These are phyloP conservation scores for Pogonomyrmex barbatus DNA, from an alignment of 1,140 invertebrate species.

Conservation along the genomic window DNA sequence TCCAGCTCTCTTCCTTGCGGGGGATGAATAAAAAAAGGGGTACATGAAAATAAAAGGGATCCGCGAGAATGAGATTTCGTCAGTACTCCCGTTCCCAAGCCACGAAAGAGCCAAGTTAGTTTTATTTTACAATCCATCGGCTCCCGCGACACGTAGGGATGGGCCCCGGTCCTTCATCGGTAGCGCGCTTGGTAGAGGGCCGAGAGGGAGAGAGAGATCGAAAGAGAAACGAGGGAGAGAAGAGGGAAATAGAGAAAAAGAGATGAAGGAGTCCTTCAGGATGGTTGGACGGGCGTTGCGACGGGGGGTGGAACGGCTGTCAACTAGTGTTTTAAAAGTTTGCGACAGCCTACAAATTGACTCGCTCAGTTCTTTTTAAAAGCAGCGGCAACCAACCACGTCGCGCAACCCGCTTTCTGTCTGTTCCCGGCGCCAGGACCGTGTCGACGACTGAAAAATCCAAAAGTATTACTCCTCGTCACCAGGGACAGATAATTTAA, in stretches of 20 bases:
- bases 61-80: slow-evolving; percentile 85
- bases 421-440: slow-evolving; percentile 48
- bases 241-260: slow-evolving; percentile 22
- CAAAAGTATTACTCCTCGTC: slow-evolving; percentile 47
- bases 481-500: neutral
- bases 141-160: slow-evolving; percentile 77
- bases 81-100: slow-evolving; percentile 78
- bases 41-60: slow-evolving; percentile 79
- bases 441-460: slow-evolving; percentile 69
- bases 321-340: slow-evolving; percentile 87
- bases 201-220: slow-evolving; percentile 26
- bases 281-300: slow-evolving; percentile 75
- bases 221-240: slow-evolving; percentile 27
- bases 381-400: slow-evolving; percentile 85
- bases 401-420: slow-evolving; percentile 71
- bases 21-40: slow-evolving; percentile 46
- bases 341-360: slow-evolving; percentile 87
- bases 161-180: slow-evolving; percentile 70
- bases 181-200: slow-evolving; percentile 39
- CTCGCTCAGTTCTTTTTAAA: slow-evolving; percentile 87
- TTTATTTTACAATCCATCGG: slow-evolving; percentile 87
- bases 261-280: slow-evolving; percentile 79
- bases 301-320: slow-evolving; percentile 81
- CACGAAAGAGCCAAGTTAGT: slow-evolving; percentile 86
- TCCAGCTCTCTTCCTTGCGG: slow-evolving; percentile 28